phyloP scores from a whole-genome alignment of 2,888 invertebrate species.

The Gari tellinella region DNA sequence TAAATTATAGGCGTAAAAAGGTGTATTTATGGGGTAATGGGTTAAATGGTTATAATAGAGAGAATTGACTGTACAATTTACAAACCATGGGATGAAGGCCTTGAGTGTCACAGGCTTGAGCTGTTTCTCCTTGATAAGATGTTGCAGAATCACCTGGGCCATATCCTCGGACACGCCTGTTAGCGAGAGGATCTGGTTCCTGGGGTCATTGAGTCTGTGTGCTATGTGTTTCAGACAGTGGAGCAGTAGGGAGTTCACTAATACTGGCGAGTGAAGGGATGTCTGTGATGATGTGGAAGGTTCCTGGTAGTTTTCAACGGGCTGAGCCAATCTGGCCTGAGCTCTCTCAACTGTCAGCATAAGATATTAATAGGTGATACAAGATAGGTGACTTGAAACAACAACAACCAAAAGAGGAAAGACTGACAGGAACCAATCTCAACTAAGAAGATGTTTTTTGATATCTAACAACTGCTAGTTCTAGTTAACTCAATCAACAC shows the following conservation, averaged over 20 bases:
- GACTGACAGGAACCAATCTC: no score
- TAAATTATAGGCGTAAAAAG: no score
- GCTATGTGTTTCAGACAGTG: constrained; percentile 72
- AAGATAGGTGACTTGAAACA: no score
- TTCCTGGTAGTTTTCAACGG: background rate
- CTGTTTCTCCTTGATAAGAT: constrained; percentile 77
- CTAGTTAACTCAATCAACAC: no score
- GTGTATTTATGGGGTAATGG: no score
- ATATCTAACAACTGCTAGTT: no score
- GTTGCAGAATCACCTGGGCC: constrained; percentile 74
- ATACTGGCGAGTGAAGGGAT: no score
- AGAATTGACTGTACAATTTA: no score
- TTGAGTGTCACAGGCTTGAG: constrained; percentile 79
- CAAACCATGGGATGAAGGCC: constrained; percentile 80
- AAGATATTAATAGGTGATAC: no score
- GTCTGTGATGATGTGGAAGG: background rate
- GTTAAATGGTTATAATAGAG: no score
- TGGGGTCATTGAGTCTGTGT: constrained; percentile 73
- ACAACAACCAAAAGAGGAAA: no score
- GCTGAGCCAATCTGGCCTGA: constrained; percentile 56
- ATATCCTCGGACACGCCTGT: constrained; percentile 77
- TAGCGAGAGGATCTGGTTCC: constrained; percentile 72
- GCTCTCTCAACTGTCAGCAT: constrained; percentile 71
- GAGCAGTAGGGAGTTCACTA: constrained; percentile 53
- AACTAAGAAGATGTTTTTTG: no score